phyloP scores from a whole-genome alignment of 2,113 vertebrate genomes.

The Taxidea taxus region DNA sequence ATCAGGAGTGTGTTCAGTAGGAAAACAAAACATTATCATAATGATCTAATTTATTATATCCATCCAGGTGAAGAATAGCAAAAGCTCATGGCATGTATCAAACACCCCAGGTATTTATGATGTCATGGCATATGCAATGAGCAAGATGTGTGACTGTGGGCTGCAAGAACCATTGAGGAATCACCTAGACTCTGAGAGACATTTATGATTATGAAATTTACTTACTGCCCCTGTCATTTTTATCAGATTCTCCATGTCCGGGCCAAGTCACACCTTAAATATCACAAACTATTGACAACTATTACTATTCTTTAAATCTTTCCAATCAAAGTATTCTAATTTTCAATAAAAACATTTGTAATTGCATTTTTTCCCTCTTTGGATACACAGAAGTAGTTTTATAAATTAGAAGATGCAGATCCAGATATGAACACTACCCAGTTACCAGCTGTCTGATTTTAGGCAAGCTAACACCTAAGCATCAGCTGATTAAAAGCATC shows the following conservation, averaged over 20 bases:
- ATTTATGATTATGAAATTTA: background rate
- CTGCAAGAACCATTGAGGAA: background rate
- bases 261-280: background rate
- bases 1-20: background rate
- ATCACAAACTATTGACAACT: background rate
- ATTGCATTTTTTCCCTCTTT: background rate
- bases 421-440: no score
- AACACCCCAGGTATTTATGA: background rate
- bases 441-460: background rate
- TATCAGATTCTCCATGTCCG: background rate
- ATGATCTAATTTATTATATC: background rate
- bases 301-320: background rate
- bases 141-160: no score
- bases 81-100: background rate
- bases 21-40: background rate
- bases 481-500: no score
- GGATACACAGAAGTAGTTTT: background rate
- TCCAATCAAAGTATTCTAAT: background rate
- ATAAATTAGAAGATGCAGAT: background rate
- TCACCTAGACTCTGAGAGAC: no score
- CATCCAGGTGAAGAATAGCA: background rate
- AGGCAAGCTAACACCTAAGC: background rate
- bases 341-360: background rate
- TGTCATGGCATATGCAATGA: rapidly evolving
- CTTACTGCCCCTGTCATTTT: background rate